Conservation (phyloP, 2,113 vertebrate genomes). For the Nanorana parkeri region DNA sequence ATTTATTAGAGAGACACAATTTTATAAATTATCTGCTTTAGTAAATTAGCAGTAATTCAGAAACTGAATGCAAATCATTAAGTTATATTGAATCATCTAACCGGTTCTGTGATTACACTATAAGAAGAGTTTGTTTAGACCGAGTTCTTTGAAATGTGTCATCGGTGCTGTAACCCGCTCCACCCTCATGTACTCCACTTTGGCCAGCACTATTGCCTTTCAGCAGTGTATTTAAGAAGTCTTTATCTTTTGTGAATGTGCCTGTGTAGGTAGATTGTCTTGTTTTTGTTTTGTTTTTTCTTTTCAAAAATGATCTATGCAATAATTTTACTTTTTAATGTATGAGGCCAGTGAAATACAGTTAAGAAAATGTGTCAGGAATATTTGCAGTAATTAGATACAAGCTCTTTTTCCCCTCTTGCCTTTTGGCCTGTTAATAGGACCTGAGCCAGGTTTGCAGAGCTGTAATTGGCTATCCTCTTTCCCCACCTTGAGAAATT, state of each 20-base stretch:
- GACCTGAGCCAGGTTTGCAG: too few relatives aligned
- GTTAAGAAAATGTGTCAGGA: conserved; percentile 70
- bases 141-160: background rate
- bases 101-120: too few relatives aligned
- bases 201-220: conserved; percentile 24
- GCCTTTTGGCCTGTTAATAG: background rate
- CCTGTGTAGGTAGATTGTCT: conserved; percentile 80
- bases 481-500: too few relatives aligned
- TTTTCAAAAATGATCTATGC: conserved; percentile 85
- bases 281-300: conserved; percentile 60
- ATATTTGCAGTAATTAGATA: conserved; percentile 86
- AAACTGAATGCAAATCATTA: too few relatives aligned
- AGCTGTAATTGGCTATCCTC: too few relatives aligned
- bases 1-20: too few relatives aligned
- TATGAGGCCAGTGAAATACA: background rate
- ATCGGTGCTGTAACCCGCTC: background rate
- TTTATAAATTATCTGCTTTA: too few relatives aligned
- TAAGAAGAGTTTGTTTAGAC: background rate
- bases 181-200: background rate
- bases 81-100: background rate
- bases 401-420: conserved; percentile 80
- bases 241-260: conserved; percentile 78
- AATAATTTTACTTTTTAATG: conserved; percentile 65
- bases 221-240: conserved; percentile 52
- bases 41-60: too few relatives aligned